Base-by-base conservation (phyloP, 2,113 vertebrate genomes). In the Isurus oxyrinchus region DNA sequence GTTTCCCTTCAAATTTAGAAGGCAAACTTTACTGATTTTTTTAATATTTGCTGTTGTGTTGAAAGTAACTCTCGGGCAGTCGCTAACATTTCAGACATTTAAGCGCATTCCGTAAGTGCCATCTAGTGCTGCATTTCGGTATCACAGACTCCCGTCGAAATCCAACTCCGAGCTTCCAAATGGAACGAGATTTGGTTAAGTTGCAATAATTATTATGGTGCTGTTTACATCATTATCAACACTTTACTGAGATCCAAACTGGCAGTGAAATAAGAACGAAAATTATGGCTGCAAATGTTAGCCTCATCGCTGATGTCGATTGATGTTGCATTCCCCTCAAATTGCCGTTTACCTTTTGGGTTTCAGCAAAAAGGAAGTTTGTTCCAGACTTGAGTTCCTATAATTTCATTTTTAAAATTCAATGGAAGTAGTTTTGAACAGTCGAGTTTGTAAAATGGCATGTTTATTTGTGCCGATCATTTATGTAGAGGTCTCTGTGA, bases 101-200 rank as follows among this genome's bases (percentile, higher is more conserved):
- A 40, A 63, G 57, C 90, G 63, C 90, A 93, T 94, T 94, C 90
- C 59, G 16, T 23, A 94, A 63, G 90, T 63, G 90, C 59, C 90
- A 94, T 94, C 90, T 94, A 94, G 90, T 94, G 90, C 16, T 66
- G 13, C 2, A 19, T 63, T 94, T 7, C 59, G 59, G 59, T 94
- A 94, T 40, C 35, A n/a, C 90, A 66, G 35, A 63, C 14, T 16
- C 88, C 59, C 59, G 35, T 23, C 59, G 59, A 66, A 94, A 94
- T 63, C 35, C 35, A 94, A 94, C n/a, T 59, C n/a, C 59, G 90
- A 66, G 35, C 90, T 63, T 94, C 16, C 59, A 63, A 94, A 94
- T 40, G 90, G 90, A 94, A 94, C 90, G 90, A 94, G 90, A 94
- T 94, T 94, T 94, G 90, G 90, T 94, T 94, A 93, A 93, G 90